phyloP scores from a whole-genome alignment of 1,140 invertebrate genomes.

The Arion vulgaris region DNA sequence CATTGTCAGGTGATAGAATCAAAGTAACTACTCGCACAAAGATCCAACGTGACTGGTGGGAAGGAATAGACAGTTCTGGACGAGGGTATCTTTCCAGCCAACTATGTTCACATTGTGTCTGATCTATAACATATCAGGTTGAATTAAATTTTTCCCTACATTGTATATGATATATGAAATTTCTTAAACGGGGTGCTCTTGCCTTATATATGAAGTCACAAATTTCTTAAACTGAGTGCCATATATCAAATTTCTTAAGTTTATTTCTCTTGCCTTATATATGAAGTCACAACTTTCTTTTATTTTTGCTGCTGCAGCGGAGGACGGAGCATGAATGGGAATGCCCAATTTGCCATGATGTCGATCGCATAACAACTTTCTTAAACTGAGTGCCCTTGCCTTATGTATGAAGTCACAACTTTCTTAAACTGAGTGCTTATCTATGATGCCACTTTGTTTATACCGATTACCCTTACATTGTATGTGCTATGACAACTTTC shows the following conservation, averaged over 20 bases:
- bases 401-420: neutral
- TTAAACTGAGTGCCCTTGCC: no score
- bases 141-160: neutral
- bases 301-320: neutral
- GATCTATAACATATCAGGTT: neutral
- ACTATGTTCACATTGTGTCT: conserved; percentile 50
- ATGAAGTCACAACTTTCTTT: neutral
- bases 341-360: no score
- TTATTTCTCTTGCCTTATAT: neutral
- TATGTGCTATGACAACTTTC: neutral
- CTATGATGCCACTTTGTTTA: neutral
- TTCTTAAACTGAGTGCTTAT: no score
- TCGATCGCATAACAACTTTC: no score
- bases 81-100: conserved; percentile 63
- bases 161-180: neutral
- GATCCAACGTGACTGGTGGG: conserved; percentile 63
- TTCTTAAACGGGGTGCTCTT: no score
- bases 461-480: neutral
- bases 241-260: neutral
- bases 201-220: neutral
- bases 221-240: neutral
- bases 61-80: conserved; percentile 46
- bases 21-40: conserved; percentile 52
- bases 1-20: conserved; percentile 60
- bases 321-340: no score